phyloP scores from a whole-genome alignment of 2,113 vertebrate genomes.

The Paradisaea rubra region DNA sequence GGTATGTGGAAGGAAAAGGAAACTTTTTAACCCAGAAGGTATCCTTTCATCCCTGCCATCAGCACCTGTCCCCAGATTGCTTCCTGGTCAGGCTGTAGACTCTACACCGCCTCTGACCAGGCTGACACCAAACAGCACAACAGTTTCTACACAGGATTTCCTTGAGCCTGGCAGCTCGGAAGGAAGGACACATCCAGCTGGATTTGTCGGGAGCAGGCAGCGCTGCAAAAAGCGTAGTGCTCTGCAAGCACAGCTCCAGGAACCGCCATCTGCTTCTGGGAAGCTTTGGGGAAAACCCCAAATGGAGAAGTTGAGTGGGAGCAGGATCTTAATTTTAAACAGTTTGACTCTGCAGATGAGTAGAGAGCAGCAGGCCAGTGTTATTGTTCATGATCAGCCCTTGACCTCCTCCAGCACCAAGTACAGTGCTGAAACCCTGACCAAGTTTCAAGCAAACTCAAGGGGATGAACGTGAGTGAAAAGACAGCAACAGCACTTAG shows the following conservation, averaged over 20 bases:
- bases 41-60: not conserved
- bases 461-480: not conserved
- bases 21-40: not conserved
- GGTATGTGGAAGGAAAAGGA: not conserved
- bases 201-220: accelerated
- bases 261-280: conserved; percentile 40
- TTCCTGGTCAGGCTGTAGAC: not conserved
- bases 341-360: conserved; percentile 27
- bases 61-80: not conserved
- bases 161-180: not conserved
- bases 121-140: not conserved
- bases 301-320: conserved; percentile 49
- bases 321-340: conserved; percentile 34
- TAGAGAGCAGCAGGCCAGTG: not conserved
- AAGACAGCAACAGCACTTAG: not conserved
- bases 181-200: not conserved
- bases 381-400: not conserved
- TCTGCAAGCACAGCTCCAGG: not conserved
- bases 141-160: not conserved
- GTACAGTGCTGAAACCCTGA: not conserved
- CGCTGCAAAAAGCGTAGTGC: not conserved
- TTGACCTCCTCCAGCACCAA: not conserved
- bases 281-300: conserved; percentile 49
- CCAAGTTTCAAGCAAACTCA: not conserved
- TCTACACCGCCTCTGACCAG: not conserved